Evolutionary conservation across 2,113 vertebrate genomes (phyloP).

Genomic region (Gambusia holbrooki): DNA sequence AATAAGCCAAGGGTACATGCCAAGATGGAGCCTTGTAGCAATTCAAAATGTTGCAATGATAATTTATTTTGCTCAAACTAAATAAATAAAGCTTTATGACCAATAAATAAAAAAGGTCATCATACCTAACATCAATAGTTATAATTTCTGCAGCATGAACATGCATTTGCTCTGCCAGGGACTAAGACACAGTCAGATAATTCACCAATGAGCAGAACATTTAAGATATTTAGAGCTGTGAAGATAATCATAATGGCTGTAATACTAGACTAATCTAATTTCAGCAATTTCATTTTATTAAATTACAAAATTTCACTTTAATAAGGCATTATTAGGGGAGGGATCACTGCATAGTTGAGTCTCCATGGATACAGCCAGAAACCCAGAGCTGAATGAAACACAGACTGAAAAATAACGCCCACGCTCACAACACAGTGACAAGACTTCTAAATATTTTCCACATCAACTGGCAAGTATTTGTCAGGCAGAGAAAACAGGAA

Average conservation of each 20-base stretch:
- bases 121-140: slow-evolving; percentile 34
- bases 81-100: neutral
- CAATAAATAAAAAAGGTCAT: slow-evolving; percentile 10
- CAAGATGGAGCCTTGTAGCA: slow-evolving; percentile 54
- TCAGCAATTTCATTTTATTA: slow-evolving; percentile 59
- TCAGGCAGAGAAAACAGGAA: slow-evolving; percentile 39
- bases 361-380: slow-evolving; percentile 65
- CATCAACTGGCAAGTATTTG: slow-evolving; percentile 43
- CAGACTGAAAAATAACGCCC: slow-evolving; percentile 56
- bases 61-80: slow-evolving; percentile 1
- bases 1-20: slow-evolving; percentile 36
- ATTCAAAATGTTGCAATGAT: slow-evolving; percentile 8
- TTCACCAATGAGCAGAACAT: slow-evolving; percentile 44
- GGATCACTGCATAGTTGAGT: slow-evolving; percentile 47
- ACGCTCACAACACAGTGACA: slow-evolving; percentile 40
- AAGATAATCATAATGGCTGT: slow-evolving; percentile 63
- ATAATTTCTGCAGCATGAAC: slow-evolving; percentile 18
- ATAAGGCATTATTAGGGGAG: slow-evolving; percentile 57
- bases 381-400: slow-evolving; percentile 55
- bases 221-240: slow-evolving; percentile 56
- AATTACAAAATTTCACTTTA: slow-evolving; percentile 63
- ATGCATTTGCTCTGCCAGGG: slow-evolving; percentile 29
- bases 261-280: slow-evolving; percentile 67
- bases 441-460: slow-evolving; percentile 41
- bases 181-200: slow-evolving; percentile 23